A percentile compares a stretch with the other conserved stretches of the same genome.
Conservation (phyloP, 2,888 invertebrate species). For the Craniophora ligustri region DNA sequence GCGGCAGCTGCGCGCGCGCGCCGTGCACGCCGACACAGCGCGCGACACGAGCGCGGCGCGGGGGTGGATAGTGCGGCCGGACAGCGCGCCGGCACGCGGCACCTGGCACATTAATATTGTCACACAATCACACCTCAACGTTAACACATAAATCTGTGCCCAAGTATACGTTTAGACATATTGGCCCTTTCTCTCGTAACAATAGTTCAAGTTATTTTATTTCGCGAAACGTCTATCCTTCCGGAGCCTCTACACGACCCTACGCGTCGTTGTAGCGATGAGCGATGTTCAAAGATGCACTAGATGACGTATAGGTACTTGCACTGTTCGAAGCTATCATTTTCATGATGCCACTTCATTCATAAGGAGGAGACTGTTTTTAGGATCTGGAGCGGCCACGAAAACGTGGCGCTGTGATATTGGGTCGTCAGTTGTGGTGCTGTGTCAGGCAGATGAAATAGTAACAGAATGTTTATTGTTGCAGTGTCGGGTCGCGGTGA, state of each 20-base stretch:
- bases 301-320: too few relatives aligned
- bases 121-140: constrained; percentile 11
- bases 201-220: not conserved
- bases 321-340: too few relatives aligned
- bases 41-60: constrained; percentile 4
- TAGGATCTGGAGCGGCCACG: too few relatives aligned
- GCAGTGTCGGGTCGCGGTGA: constrained; percentile 85
- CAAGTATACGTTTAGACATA: not conserved
- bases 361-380: too few relatives aligned
- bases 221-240: not conserved
- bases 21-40: not conserved
- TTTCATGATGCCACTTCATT: too few relatives aligned
- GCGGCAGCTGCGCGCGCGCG: constrained; percentile 52
- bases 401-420: too few relatives aligned
- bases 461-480: constrained; percentile 66
- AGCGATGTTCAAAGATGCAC: too few relatives aligned
- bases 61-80: constrained; percentile 10
- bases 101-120: constrained; percentile 1
- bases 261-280: too few relatives aligned
- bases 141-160: not conserved
- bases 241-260: too few relatives aligned
- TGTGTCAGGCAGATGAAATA: too few relatives aligned
- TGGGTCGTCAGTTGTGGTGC: too few relatives aligned
- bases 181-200: constrained; percentile 4
- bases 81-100: not conserved